Conservation (phyloP, 2,113 vertebrate species). For the Centrocercus urophasianus region DNA sequence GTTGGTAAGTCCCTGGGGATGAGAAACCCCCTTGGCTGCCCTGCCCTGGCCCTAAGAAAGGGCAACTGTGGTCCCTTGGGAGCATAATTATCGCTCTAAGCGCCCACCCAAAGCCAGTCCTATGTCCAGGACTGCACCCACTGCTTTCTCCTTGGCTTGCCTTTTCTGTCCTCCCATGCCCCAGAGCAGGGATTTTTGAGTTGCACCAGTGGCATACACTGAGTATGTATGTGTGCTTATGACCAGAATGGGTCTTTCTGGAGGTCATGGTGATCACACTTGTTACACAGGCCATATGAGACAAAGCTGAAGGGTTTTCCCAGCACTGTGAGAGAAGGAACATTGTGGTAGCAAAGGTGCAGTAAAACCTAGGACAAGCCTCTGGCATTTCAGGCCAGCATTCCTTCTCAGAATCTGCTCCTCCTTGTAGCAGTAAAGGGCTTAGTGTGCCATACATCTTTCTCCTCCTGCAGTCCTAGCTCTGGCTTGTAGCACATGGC, state of each 20-base stretch:
- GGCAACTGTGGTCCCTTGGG: not conserved
- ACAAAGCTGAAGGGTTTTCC: not conserved
- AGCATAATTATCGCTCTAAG: not conserved
- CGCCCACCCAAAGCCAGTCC: not conserved
- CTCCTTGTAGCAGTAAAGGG: rapidly evolving
- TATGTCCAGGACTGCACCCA: not conserved
- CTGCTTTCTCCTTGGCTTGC: not conserved
- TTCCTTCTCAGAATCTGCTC: not conserved
- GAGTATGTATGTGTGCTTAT: not conserved
- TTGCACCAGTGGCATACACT: not conserved
- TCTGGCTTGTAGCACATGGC: not conserved
- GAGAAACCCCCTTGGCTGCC: not conserved
- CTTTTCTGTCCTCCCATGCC: not conserved
- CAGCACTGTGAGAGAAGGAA: not conserved
- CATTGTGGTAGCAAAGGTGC: not conserved
- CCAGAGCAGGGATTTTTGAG: not conserved
- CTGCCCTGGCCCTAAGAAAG: not conserved
- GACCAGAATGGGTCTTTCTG: not conserved
- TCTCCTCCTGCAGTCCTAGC: not conserved
- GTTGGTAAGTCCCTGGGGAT: not conserved
- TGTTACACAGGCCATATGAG: not conserved
- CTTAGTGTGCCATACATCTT: not conserved
- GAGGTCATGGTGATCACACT: not conserved
- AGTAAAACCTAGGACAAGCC: not conserved
- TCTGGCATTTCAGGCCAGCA: not conserved